Conservation (phyloP, 2,797 vertebrate genomes). For the Synaphobranchus kaupii region DNA sequence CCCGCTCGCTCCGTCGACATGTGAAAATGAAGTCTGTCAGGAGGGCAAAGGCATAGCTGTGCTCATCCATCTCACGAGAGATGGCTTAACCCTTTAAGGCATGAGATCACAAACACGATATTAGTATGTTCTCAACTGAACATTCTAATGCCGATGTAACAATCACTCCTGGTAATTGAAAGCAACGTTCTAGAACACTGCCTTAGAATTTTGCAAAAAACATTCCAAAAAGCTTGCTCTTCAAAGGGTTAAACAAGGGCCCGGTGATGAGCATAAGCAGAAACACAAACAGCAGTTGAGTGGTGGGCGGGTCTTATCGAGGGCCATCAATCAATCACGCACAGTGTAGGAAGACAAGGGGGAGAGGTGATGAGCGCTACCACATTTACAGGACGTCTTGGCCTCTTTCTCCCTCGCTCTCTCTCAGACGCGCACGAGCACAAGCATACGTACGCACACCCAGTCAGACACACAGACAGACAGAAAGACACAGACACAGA, state of each 20-base stretch:
- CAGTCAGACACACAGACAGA: not conserved
- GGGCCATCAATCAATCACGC: not conserved
- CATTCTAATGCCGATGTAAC: too few species aligned
- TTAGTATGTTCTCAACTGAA: too few species aligned
- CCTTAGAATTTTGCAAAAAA: too few species aligned
- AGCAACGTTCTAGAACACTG: too few species aligned
- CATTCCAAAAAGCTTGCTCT: too few species aligned
- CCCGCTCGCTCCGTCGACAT: not conserved
- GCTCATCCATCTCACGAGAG: constrained; percentile 2
- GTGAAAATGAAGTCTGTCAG: not conserved
- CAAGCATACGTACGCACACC: not conserved
- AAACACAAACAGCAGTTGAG: constrained; percentile 7
- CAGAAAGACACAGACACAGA: not conserved
- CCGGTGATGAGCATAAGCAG: not conserved
- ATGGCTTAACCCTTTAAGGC: not conserved
- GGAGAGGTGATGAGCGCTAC: not conserved
- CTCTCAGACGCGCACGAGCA: not conserved
- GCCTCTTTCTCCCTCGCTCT: not conserved
- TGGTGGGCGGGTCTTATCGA: not conserved
- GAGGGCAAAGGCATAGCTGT: not conserved
- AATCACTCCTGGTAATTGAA: too few species aligned
- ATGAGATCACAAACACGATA: too few species aligned
- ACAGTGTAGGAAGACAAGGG: not conserved
- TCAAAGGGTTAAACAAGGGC: not conserved
- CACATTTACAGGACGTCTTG: not conserved